These are phyloP conservation scores for Zosterops japonicus DNA, from an alignment of 2,113 vertebrate species.

Conservation along the genomic window DNA sequence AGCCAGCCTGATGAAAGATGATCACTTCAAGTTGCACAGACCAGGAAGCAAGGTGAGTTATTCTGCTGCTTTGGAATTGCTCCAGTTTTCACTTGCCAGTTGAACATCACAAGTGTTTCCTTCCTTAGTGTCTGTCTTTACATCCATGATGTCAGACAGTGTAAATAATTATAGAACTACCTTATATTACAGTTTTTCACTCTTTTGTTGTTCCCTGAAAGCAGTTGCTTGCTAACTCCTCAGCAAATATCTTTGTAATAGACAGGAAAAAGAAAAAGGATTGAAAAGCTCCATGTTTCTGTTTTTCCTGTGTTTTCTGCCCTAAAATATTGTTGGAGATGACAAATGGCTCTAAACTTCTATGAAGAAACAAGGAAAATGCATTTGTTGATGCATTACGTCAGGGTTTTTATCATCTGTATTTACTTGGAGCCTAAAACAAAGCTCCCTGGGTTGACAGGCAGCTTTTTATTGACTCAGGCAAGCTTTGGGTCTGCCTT, in stretches of 20 bases:
- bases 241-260: neutral
- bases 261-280: neutral
- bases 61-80: constrained; percentile 43
- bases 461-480: neutral
- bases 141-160: neutral
- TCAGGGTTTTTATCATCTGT: neutral
- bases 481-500: neutral
- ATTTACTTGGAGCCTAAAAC: neutral
- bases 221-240: neutral
- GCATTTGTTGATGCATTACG: neutral
- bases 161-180: neutral
- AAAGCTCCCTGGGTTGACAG: neutral
- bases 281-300: neutral
- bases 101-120: neutral
- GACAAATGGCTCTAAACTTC: neutral
- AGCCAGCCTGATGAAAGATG: constrained; percentile 79
- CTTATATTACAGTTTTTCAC: neutral
- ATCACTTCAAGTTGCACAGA: constrained; percentile 78
- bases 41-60: constrained; percentile 79
- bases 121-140: neutral
- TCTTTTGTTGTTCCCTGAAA: neutral
- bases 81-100: neutral
- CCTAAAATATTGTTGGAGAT: neutral
- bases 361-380: neutral
- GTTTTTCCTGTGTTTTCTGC: neutral